Evolutionary conservation across 2,113 vertebrate species (phyloP).

Genomic region (Petrocephalus zakoni): DNA sequence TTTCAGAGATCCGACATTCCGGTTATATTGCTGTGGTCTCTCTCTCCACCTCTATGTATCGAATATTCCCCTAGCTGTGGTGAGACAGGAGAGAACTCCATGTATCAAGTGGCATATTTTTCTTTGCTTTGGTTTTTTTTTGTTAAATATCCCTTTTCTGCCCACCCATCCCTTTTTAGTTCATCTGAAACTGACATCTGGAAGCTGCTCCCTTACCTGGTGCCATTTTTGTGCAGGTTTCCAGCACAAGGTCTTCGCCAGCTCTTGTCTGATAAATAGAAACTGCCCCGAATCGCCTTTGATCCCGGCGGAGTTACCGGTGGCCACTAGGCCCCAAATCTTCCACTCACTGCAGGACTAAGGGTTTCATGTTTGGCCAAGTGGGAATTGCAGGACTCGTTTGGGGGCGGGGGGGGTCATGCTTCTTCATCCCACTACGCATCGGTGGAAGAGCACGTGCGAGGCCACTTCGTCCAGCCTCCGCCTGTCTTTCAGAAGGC

Average conservation of each 20-base stretch:
- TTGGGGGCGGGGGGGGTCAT: background rate
- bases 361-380: background rate
- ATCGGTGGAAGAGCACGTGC: background rate
- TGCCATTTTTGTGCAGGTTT: background rate
- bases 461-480: background rate
- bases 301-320: background rate
- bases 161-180: background rate
- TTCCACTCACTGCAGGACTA: background rate
- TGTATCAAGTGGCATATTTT: background rate
- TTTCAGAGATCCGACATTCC: slow-evolving; percentile 41
- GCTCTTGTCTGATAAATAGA: background rate
- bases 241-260: background rate
- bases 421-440: background rate
- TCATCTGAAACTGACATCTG: background rate
- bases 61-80: background rate
- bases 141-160: background rate
- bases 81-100: background rate
- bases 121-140: background rate
- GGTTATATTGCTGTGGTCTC: background rate
- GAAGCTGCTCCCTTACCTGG: background rate
- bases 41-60: background rate
- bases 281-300: background rate
- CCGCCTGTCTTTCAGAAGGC: background rate
- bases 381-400: background rate
- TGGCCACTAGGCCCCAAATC: background rate